A percentile compares a stretch with the other conserved stretches of the same genome.
Conservation (phyloP, 1,140 invertebrate genomes). For the Heliconius melpomene region DNA sequence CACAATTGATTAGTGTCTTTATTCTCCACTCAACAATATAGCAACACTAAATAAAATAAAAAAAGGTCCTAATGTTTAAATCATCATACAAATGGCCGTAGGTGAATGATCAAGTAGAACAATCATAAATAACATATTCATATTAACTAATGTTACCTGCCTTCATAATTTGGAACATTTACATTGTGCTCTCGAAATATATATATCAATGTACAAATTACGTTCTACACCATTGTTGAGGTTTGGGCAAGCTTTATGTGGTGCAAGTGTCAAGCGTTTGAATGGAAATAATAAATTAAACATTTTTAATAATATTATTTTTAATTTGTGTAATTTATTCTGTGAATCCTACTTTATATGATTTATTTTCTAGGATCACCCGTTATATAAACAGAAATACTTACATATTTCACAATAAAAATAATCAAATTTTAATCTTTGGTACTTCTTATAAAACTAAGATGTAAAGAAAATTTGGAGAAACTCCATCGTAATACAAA, state of each 20-base stretch:
- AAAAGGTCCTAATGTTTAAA: constrained; percentile 20
- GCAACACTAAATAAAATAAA: not conserved
- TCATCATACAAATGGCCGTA: constrained; percentile 21
- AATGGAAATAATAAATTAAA: not conserved
- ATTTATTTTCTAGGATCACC: too few species aligned
- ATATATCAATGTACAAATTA: constrained; percentile 77
- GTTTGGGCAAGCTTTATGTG: constrained; percentile 49
- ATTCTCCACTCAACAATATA: not conserved
- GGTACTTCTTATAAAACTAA: too few species aligned
- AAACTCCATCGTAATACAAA: too few species aligned
- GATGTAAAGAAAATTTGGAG: too few species aligned
- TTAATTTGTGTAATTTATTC: too few species aligned
- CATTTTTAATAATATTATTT: too few species aligned
- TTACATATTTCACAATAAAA: too few species aligned
- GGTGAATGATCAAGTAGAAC: constrained; percentile 54
- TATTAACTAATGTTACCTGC: constrained; percentile 71
- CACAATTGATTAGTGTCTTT: too few species aligned
- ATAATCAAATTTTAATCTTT: too few species aligned
- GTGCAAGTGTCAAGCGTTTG: constrained; percentile 44
- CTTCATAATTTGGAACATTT: constrained; percentile 66
- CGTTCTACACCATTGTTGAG: constrained; percentile 65
- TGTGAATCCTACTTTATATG: too few species aligned
- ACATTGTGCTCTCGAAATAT: constrained; percentile 69
- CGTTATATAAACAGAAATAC: too few species aligned
- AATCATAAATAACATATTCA: constrained; percentile 70